phyloP scores from a whole-genome alignment of 2,888 invertebrate genomes.

The Brachynemurus nebulosus region DNA sequence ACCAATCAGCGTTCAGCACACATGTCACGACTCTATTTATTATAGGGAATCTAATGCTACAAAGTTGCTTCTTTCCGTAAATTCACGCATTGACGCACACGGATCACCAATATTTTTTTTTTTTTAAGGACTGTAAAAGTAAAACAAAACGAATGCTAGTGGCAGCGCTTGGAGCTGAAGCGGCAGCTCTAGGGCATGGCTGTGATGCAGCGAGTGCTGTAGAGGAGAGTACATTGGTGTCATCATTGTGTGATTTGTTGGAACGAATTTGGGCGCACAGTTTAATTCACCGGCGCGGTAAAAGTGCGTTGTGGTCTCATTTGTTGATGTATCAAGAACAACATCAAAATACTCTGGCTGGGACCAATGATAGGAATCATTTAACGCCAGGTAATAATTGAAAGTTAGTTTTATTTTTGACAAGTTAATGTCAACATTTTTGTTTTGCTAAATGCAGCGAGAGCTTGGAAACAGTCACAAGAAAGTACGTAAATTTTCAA shows the following conservation, averaged over 20 bases:
- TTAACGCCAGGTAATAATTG: conserved; percentile 42
- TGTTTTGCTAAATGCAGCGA: conserved; percentile 5
- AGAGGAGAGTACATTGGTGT: conserved; percentile 96
- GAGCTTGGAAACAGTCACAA: conserved; percentile 7
- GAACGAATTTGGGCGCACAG: conserved; percentile 98
- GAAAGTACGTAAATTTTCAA: conserved; percentile 6
- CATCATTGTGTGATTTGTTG: conserved; percentile 91
- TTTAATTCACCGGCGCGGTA: conserved; percentile 87
- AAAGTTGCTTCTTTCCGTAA: no score
- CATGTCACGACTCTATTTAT: no score
- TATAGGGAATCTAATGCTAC: no score
- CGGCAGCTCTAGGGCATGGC: conserved; percentile 82
- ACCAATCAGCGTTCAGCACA: no score
- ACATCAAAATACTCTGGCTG: conserved; percentile 48
- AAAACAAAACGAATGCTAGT: conserved; percentile 97
- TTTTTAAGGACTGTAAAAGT: conserved; percentile 85
- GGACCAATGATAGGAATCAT: conserved; percentile 39
- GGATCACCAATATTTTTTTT: no score
- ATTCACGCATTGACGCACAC: no score
- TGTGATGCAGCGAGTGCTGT: conserved; percentile 60
- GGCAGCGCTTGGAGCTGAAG: conserved; percentile 98
- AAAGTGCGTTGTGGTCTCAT: conserved; percentile 95
- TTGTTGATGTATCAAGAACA: conserved; percentile 77
- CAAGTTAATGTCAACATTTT: not conserved
- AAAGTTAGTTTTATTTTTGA: not conserved